phyloP scores from a whole-genome alignment of 23 tunicate species.

The Aplidium turbinatum region DNA sequence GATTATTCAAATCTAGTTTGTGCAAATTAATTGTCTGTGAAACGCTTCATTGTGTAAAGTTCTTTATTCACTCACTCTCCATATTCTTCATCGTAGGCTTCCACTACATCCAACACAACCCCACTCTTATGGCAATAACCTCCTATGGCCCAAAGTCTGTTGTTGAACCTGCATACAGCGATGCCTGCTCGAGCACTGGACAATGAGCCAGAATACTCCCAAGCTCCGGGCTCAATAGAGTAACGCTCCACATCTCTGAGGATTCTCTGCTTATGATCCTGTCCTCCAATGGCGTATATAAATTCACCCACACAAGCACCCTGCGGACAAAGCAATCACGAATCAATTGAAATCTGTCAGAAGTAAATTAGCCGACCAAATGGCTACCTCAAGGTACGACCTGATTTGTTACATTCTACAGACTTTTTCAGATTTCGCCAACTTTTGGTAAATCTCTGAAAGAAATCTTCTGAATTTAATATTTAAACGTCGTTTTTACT shows the following conservation, averaged over 20 bases:
- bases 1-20: too few relatives aligned
- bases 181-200: slow-evolving; percentile 71
- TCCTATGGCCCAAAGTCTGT: slow-evolving; percentile 70
- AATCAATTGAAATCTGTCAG: too few relatives aligned
- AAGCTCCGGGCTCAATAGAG: slow-evolving; percentile 39
- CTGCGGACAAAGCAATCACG: too few relatives aligned
- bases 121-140: slow-evolving; percentile 79
- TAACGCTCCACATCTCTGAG: slow-evolving; percentile 79
- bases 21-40: too few relatives aligned
- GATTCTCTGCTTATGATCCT: slow-evolving; percentile 89
- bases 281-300: slow-evolving; percentile 93
- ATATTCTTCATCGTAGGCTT: slow-evolving; percentile 61
- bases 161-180: slow-evolving; percentile 51
- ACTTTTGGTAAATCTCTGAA: too few relatives aligned
- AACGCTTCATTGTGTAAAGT: too few relatives aligned
- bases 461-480: too few relatives aligned
- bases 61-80: slow-evolving; percentile 37
- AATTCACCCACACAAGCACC: slow-evolving; percentile 59
- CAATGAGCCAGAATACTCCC: slow-evolving; percentile 76
- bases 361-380: too few relatives aligned
- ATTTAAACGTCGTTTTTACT: too few relatives aligned
- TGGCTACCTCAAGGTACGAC: too few relatives aligned
- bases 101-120: slow-evolving; percentile 67
- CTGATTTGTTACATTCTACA: too few relatives aligned
- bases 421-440: too few relatives aligned